Conservation (phyloP, 2,113 vertebrate genomes). For the Dipodomys merriami region DNA sequence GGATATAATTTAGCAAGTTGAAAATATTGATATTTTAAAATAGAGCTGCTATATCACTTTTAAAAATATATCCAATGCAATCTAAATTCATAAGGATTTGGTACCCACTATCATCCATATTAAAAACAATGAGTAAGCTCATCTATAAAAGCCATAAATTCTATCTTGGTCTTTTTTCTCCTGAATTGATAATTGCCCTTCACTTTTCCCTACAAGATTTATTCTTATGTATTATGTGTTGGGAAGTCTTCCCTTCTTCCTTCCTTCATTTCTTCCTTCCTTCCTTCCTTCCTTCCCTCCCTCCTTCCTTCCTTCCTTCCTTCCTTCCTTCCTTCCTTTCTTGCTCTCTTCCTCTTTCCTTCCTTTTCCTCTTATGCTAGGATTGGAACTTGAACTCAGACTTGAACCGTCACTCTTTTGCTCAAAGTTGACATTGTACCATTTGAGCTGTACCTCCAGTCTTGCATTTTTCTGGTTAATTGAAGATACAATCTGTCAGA, state of each 20-base stretch:
- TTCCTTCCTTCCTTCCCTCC: too few relatives aligned
- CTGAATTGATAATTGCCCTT: not conserved
- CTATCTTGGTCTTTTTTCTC: not conserved
- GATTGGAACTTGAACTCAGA: too few relatives aligned
- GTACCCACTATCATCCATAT: slow-evolving; percentile 1
- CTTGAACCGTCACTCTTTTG: too few relatives aligned
- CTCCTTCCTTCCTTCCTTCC: too few relatives aligned
- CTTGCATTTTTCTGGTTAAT: too few relatives aligned
- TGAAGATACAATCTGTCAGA: too few relatives aligned
- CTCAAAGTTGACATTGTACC: too few relatives aligned
- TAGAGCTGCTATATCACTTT: slow-evolving; percentile 22
- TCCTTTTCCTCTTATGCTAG: too few relatives aligned
- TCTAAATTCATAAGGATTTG: slow-evolving; percentile 61
- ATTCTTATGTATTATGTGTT: not conserved
- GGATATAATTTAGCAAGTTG: slow-evolving; percentile 51
- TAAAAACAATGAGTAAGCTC: slow-evolving; percentile 12
- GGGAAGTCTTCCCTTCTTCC: not conserved
- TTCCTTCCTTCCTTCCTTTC: too few relatives aligned
- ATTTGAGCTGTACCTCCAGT: too few relatives aligned
- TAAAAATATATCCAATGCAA: slow-evolving; percentile 12
- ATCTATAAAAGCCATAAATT: slow-evolving; percentile 29
- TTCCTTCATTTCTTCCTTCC: too few relatives aligned
- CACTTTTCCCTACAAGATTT: not conserved
- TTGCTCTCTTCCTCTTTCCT: too few relatives aligned
- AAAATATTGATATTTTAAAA: slow-evolving; percentile 77